Evolutionary conservation across 1,140 invertebrate species (phyloP), one percentile per base, ranked within the genome.

Genomic region (Lasaia peninsularis): DNA sequence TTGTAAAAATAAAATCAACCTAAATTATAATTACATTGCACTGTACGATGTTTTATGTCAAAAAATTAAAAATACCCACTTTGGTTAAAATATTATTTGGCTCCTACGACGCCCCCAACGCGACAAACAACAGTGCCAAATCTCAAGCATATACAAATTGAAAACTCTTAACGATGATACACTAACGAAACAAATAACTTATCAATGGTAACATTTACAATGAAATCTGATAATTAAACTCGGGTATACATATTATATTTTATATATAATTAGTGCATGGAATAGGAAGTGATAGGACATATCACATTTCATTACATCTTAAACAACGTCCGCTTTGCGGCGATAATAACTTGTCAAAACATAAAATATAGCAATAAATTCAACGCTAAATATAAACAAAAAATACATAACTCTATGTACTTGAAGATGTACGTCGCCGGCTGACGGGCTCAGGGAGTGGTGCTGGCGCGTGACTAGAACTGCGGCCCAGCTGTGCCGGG

Each of bases 191-290:
- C 71, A 55, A 77, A 79, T 81, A 84, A 86, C 80, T 82, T 81
- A 88, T 74, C 77, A 85, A 88, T 86, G 85, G 85, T 88, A 88
- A 88, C 85, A 88, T 86, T 86, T 79, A 88, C 82, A 85, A 85
- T 81, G 79, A 84, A 83, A 79, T 77, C 70, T 68, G 78, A 76
- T 75, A 75, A 73, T 68, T 72, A 78, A 69, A 67, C 57, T 73
- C 66, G 74, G 72, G 71, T 70, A 75, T 81, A 60, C 69, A 75
- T 73, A 75, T 37, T 28, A 50, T 75, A 75, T 73, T 73, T 37
- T 28, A 50, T 75, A 80, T 64, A 82, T 84, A 78, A 80, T 80
- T 78, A 80, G 74, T 85, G 75, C 62, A 76, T 82, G 80, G 77
- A 80, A 78, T 77, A 84, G 83, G 80, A 85, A 78, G 80, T 77